These are phyloP conservation scores for Polydesmus complanatus DNA, from an alignment of 2,888 invertebrate species.

Conservation along the genomic window DNA sequence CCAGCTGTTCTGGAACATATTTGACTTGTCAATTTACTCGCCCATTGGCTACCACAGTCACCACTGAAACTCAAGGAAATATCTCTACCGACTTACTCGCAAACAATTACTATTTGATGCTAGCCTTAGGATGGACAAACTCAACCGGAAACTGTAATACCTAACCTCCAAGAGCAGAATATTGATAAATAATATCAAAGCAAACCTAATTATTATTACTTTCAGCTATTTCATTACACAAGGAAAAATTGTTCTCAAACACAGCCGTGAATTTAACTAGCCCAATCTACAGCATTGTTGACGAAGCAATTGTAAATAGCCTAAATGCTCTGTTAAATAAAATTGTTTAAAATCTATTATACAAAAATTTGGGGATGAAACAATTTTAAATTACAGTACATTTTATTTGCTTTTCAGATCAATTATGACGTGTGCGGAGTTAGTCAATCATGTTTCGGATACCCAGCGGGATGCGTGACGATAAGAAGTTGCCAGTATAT, in stretches of 20 bases:
- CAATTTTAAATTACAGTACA: neutral
- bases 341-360: no score
- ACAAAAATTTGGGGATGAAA: no score
- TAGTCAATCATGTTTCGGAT: slow-evolving; percentile 64
- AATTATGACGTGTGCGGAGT: slow-evolving; percentile 54
- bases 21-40: neutral
- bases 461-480: slow-evolving; percentile 52
- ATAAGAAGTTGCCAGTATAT: slow-evolving; percentile 48
- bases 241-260: neutral
- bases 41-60: neutral
- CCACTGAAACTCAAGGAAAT: neutral
- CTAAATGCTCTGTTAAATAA: no score
- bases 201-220: no score
- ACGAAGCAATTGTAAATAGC: no score
- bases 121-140: neutral
- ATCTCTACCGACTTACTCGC: neutral
- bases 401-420: neutral
- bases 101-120: neutral
- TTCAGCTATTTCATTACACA: neutral
- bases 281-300: no score
- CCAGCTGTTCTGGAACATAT: no score
- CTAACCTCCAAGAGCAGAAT: no score
- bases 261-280: neutral
- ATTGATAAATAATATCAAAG: no score
- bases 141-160: neutral